Conservation (phyloP, 2,113 vertebrate species). For the Odontesthes bonariensis region DNA sequence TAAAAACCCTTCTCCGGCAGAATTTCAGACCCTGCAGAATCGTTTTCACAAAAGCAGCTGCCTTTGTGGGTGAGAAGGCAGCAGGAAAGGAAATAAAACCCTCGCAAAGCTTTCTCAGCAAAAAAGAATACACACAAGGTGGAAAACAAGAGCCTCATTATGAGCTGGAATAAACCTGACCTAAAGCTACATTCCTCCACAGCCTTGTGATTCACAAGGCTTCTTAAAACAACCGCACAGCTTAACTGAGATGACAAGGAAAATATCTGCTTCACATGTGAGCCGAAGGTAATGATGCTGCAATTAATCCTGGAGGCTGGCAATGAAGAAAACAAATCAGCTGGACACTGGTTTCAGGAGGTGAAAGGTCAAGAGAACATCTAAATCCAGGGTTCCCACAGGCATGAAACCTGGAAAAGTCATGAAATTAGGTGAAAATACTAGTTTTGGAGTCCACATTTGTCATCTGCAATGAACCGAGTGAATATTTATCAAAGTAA, state of each 20-base stretch:
- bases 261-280: not conserved
- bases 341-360: not conserved
- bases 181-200: slow-evolving; percentile 70
- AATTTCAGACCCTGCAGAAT: not conserved
- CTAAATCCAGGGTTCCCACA: no score
- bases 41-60: slow-evolving; percentile 5
- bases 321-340: not conserved
- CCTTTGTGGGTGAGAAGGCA: slow-evolving; percentile 48
- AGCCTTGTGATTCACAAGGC: slow-evolving; percentile 73
- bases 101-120: slow-evolving; percentile 61
- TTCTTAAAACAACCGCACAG: slow-evolving; percentile 36
- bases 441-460: not conserved
- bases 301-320: not conserved
- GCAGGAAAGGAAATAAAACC: slow-evolving; percentile 47
- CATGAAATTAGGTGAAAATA: not conserved
- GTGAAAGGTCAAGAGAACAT: no score
- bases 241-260: slow-evolving; percentile 12
- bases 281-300: not conserved
- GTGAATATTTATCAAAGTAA: no score
- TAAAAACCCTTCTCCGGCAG: not conserved
- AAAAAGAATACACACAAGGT: slow-evolving; percentile 32
- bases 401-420: not conserved
- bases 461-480: no score
- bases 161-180: slow-evolving; percentile 41
- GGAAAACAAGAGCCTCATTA: slow-evolving; percentile 73